Percentiles rank a stretch among this genome's conserved stretches.
Conservation (phyloP, 2,113 vertebrate species). For the Scomber colias region DNA sequence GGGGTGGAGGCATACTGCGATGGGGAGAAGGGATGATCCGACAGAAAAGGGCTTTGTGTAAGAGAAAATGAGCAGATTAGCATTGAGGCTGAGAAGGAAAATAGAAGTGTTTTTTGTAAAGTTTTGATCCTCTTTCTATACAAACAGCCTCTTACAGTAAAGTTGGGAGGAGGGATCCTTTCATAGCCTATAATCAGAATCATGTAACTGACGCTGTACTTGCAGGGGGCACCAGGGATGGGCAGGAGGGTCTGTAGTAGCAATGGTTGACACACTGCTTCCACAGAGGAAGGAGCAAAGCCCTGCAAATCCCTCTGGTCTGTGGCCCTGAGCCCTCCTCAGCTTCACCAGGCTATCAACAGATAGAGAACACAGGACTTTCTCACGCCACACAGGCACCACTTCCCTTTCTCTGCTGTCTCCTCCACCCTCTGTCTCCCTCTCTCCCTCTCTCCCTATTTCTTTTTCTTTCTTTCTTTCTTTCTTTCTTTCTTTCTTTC, state of each 20-base stretch:
- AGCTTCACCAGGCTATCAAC: slow-evolving; percentile 73
- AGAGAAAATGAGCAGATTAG: slow-evolving; percentile 72
- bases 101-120: slow-evolving; percentile 58
- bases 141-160: slow-evolving; percentile 55
- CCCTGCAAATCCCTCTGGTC: slow-evolving; percentile 78
- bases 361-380: slow-evolving; percentile 66
- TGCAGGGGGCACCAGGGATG: slow-evolving; percentile 56
- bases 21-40: slow-evolving; percentile 41
- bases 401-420: slow-evolving; percentile 65
- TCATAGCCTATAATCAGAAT: slow-evolving; percentile 56
- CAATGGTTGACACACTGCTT: slow-evolving; percentile 65
- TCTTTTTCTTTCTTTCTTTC: not conserved
- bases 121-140: slow-evolving; percentile 54
- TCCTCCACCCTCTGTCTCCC: slow-evolving; percentile 64
- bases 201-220: slow-evolving; percentile 58
- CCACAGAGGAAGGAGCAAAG: slow-evolving; percentile 83
- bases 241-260: slow-evolving; percentile 58
- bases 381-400: slow-evolving; percentile 81
- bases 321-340: slow-evolving; percentile 73
- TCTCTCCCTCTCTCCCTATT: slow-evolving; percentile 51
- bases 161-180: slow-evolving; percentile 21
- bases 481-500: too few relatives aligned
- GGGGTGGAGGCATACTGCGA: slow-evolving; percentile 30
- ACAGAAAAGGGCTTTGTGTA: slow-evolving; percentile 52
- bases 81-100: slow-evolving; percentile 59